A percentile compares a stretch with the other conserved stretches of the same genome.
These are phyloP conservation scores for Athrips mouffetella DNA, from an alignment of 2,888 invertebrate genomes.

Conservation along the genomic window DNA sequence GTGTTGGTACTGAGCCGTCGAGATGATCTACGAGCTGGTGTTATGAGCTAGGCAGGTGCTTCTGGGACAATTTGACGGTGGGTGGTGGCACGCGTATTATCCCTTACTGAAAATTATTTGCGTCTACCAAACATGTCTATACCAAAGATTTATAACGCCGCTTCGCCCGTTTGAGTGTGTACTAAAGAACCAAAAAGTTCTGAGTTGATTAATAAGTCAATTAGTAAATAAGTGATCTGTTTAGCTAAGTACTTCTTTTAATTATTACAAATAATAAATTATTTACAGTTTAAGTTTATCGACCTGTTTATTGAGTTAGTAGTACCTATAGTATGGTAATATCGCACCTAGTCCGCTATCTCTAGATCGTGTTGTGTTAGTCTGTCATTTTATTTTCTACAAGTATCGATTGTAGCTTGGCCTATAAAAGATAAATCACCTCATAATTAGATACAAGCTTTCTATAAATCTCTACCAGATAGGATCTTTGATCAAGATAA, in stretches of 20 bases:
- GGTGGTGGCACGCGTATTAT: background rate
- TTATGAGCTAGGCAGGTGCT: constrained; percentile 60
- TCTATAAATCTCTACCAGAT: constrained; percentile 1
- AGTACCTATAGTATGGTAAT: too few species aligned
- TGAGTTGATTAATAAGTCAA: too few species aligned
- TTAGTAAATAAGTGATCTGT: too few species aligned
- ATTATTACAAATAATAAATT: too few species aligned
- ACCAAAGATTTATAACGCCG: too few species aligned
- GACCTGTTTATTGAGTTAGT: too few species aligned
- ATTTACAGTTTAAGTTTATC: too few species aligned
- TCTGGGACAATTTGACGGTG: constrained; percentile 27
- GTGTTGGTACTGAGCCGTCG: constrained; percentile 29
- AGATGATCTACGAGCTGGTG: constrained; percentile 60
- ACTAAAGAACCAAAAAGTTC: too few species aligned
- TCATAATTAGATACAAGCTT: constrained; percentile 2
- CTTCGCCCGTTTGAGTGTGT: too few species aligned
- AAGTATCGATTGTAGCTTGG: background rate
- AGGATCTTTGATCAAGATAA: constrained; percentile 1
- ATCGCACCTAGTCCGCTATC: background rate
- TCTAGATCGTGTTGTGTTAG: background rate
- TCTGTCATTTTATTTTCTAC: background rate
- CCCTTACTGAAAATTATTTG: too few species aligned
- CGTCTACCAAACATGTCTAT: too few species aligned
- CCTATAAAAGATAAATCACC: background rate
- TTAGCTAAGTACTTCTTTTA: too few species aligned